A percentile compares a stretch with the other conserved stretches of the same genome.
phyloP scores from a whole-genome alignment of 64 coral and sea anemone species.

The Platygyra sinensis region DNA sequence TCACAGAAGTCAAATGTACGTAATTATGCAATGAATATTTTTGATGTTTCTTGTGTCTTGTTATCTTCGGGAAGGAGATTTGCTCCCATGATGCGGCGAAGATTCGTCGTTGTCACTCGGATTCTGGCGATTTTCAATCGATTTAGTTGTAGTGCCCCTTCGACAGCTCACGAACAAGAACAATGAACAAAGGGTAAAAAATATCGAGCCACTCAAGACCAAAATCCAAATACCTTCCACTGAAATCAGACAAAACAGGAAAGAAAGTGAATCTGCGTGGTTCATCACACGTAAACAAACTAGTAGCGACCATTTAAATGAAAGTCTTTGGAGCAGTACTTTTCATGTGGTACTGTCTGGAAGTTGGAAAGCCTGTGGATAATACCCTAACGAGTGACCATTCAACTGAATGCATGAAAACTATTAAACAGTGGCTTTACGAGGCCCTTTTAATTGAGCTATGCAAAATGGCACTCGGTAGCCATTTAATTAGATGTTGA shows the following conservation, averaged over 20 bases:
- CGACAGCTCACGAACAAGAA: conserved; percentile 77
- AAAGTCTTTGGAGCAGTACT: no score
- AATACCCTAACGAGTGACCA: no score
- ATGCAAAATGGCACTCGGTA: not conserved
- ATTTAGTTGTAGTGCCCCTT: not conserved
- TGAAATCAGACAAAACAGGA: conserved; percentile 57
- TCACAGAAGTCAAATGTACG: no score
- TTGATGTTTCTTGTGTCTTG: not conserved
- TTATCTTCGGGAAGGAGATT: not conserved
- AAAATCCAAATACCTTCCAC: conserved; percentile 87
- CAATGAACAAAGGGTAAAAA: conserved; percentile 52
- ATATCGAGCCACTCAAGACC: conserved; percentile 35
- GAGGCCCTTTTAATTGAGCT: not conserved
- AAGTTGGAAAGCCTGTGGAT: no score
- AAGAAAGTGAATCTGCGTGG: no score
- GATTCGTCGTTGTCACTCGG: not conserved
- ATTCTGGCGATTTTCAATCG: not conserved
- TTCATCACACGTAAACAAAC: no score
- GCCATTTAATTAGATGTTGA: no score
- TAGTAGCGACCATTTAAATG: no score
- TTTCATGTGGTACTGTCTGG: no score
- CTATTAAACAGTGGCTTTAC: not conserved
- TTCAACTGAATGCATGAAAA: no score
- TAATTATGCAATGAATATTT: not conserved
- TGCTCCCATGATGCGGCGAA: not conserved